Evolutionary conservation across 2,888 invertebrate species (phyloP).

Genomic region (Chymomyza caudatula): DNA sequence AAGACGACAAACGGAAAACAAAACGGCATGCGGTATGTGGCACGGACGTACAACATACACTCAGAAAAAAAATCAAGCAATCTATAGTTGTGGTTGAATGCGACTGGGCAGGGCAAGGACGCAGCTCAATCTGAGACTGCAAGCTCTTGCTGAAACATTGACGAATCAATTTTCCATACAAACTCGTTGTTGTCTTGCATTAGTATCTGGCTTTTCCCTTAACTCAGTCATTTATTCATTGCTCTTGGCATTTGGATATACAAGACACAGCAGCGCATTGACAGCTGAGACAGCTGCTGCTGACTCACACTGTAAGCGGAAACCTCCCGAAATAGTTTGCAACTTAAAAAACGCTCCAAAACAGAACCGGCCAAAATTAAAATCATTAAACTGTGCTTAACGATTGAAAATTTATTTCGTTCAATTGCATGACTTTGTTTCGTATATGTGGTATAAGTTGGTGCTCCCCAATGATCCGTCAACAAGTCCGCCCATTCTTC

Average conservation of each 20-base stretch:
- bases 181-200: neutral
- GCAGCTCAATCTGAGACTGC: neutral
- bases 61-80: too few relatives aligned
- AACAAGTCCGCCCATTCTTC: too few relatives aligned
- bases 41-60: neutral
- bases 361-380: neutral
- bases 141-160: neutral
- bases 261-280: neutral
- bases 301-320: neutral
- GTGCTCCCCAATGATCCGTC: too few relatives aligned
- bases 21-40: neutral
- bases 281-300: neutral
- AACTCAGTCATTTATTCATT: neutral
- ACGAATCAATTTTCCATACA: neutral
- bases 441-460: too few relatives aligned
- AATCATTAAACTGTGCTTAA: neutral
- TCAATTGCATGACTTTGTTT: too few relatives aligned
- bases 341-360: neutral
- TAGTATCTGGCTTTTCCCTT: neutral
- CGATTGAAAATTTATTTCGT: neutral
- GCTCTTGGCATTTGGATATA: neutral
- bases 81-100: neutral
- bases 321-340: neutral
- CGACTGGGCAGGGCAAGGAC: neutral
- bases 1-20: conserved; percentile 1